A percentile compares a stretch with the other conserved stretches of the same genome.
Evolutionary conservation across 2,888 invertebrate genomes (phyloP).

Genomic region (Gryllus longicercus): DNA sequence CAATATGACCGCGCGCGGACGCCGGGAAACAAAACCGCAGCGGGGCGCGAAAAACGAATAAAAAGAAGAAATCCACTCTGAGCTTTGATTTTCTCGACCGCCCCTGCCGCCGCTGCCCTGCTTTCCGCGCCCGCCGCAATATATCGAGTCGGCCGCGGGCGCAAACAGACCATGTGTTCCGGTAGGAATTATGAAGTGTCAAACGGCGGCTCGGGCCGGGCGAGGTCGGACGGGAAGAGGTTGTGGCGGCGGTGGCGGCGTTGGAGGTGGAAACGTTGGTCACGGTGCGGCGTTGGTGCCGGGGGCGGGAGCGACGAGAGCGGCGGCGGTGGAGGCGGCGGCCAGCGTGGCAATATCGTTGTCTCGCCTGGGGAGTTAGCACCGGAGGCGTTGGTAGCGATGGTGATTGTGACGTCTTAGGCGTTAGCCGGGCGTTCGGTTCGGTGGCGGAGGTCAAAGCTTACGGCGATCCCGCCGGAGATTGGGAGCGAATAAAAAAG

Average conservation of each 20-base stretch:
- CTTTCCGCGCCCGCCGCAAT: neutral
- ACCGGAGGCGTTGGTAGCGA: no score
- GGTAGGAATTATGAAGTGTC: neutral
- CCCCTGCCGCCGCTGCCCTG: neutral
- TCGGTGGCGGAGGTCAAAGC: no score
- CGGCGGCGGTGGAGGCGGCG: neutral
- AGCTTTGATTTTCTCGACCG: neutral
- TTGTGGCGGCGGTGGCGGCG: neutral
- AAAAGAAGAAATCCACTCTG: neutral
- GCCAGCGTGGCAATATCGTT: neutral
- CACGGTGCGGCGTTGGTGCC: neutral
- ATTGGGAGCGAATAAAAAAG: no score
- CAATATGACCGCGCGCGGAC: neutral
- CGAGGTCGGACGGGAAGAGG: neutral
- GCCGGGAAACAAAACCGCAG: neutral
- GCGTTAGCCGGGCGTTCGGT: no score
- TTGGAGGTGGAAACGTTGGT: no score
- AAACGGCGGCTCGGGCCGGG: neutral
- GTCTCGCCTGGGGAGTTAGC: no score
- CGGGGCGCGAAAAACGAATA: neutral
- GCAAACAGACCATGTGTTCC: slow-evolving; percentile 17
- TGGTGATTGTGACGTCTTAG: no score
- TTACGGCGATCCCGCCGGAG: no score
- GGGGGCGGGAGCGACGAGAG: neutral
- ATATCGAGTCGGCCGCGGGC: neutral